A percentile compares a stretch with the other conserved stretches of the same genome.
phyloP scores from a whole-genome alignment of 1,140 invertebrate genomes.

The Bombus soroeensis region DNA sequence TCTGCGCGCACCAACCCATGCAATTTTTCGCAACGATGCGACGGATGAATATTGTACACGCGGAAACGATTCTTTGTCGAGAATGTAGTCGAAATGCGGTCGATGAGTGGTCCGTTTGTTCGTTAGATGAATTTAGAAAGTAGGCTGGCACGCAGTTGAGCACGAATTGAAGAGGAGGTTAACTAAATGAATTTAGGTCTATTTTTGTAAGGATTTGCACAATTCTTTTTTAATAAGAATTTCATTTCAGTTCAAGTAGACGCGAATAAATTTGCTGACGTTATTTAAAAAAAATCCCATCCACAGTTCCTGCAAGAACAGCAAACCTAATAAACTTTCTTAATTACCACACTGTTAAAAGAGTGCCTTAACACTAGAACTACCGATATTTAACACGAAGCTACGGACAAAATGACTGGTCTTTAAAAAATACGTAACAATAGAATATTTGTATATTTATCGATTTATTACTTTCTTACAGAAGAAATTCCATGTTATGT shows the following conservation, averaged over 20 bases:
- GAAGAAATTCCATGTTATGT: too few relatives aligned
- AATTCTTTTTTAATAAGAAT: neutral
- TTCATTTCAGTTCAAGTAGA: too few relatives aligned
- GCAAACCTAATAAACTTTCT: too few relatives aligned
- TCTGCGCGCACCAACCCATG: neutral
- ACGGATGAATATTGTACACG: neutral
- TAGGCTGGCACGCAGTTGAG: neutral
- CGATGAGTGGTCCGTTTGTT: neutral
- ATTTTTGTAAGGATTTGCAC: neutral
- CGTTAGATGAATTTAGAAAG: neutral
- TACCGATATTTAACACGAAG: too few relatives aligned
- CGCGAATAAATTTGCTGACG: too few relatives aligned
- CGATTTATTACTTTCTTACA: too few relatives aligned
- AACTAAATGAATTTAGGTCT: neutral
- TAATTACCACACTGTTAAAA: neutral
- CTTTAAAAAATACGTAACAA: too few relatives aligned
- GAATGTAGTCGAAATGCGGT: neutral
- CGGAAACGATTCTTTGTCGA: neutral
- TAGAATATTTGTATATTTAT: too few relatives aligned
- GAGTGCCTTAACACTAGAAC: too few relatives aligned
- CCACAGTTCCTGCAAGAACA: too few relatives aligned
- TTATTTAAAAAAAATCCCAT: too few relatives aligned
- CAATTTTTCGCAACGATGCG: neutral
- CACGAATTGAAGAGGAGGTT: neutral
- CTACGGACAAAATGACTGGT: too few relatives aligned